Evolutionary conservation across 2,797 vertebrate species (phyloP), one percentile per base, ranked within the genome.

Genomic region (Cichlasoma orientale): DNA sequence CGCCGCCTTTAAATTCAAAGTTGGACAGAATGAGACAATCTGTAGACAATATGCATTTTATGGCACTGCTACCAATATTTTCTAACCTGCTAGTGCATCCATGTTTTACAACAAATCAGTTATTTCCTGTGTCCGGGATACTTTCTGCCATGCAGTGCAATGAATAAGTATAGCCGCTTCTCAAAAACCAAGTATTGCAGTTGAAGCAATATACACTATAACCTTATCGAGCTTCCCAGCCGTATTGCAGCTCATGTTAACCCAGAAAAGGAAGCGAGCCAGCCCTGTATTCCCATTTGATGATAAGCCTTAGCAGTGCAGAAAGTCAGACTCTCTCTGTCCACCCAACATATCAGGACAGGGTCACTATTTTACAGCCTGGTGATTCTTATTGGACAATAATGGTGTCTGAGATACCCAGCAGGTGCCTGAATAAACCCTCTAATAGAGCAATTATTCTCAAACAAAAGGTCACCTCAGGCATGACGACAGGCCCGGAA

Each of bases 391-490:
- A 93, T 92, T 92, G 91, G 89, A 84, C 90, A 78, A 86, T 94
- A 95, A 94, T 91, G 55, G 90, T 84, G 83, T 87, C 86, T 88
- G 79, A 91, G 89, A 90, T 86, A 88, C 89, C 90, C 89, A 90
- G 89, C 93, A 94, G 93, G 90, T 93, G 92, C 90, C 92, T 92
- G 92, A 91, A 92, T 93, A 93, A 95, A 94, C 84, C 89, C 88
- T 86, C 92, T 95, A 95, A 95, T 94, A 91, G 94, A 95, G 95
- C 93, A 95, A 95, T 96, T 95, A 94, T 94, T 95, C 92, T 95
- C 92, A 94, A 94, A 94, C 93, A 95, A 95, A 95, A 95, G 94
- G 94, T 95, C 93, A 95, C 93, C 93, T 91, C 93, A 87, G 89
- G 92, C 89, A 75, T 94, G 92, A 94, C 89, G 88, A 94, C 91